Conservation (phyloP, 2,888 invertebrate genomes). For the Ametastegia equiseti region DNA sequence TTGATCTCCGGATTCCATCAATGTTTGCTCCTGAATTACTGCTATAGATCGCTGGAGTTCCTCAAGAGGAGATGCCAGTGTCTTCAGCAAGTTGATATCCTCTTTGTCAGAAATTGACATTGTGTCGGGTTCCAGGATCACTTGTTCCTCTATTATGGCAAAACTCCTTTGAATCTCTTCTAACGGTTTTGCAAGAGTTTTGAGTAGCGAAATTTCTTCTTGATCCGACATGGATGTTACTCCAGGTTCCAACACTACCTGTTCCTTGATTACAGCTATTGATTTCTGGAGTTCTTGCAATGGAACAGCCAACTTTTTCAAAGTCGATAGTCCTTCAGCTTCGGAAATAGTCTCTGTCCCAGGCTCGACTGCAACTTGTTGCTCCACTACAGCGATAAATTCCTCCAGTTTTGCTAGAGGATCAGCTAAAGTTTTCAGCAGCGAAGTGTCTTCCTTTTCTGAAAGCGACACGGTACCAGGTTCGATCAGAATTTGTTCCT, state of each 20-base stretch:
- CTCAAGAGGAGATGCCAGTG: conserved; percentile 57
- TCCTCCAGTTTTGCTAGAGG: conserved; percentile 65
- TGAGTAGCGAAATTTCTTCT: conserved; percentile 59
- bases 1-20: conserved; percentile 70
- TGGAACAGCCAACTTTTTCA: conserved; percentile 62
- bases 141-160: conserved; percentile 75
- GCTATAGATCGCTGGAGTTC: conserved; percentile 72
- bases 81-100: conserved; percentile 50
- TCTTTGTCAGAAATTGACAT: conserved; percentile 52
- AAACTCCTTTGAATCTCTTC: conserved; percentile 76
- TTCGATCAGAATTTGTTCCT: conserved; percentile 59
- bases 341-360: conserved; percentile 68
- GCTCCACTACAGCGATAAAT: conserved; percentile 63
- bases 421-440: conserved; percentile 62
- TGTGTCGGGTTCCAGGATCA: conserved; percentile 53
- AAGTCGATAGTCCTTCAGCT: conserved; percentile 53
- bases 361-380: conserved; percentile 63
- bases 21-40: conserved; percentile 73
- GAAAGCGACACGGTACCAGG: conserved; percentile 52
- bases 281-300: conserved; percentile 64
- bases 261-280: conserved; percentile 62
- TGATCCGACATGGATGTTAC: neutral
- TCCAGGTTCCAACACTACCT: conserved; percentile 53
- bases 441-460: conserved; percentile 45
- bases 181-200: conserved; percentile 75